Percentiles rank a stretch among this genome's conserved stretches.
Conservation (phyloP, 37 sponge, comb jelly and placozoan species). For the Diacarnus erythraeanus region DNA sequence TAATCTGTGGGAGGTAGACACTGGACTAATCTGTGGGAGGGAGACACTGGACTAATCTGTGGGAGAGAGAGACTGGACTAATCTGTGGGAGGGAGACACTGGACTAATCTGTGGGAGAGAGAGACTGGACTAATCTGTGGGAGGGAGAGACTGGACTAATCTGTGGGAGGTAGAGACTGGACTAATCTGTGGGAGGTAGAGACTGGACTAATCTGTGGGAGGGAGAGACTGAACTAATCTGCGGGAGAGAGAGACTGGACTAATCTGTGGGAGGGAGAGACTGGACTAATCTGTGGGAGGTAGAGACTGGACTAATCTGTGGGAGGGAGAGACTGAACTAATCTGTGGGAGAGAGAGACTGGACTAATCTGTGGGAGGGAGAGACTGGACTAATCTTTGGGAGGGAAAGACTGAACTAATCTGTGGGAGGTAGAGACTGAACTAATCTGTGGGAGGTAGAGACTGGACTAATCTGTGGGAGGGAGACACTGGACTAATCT, state of each 20-base stretch:
- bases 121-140: neutral
- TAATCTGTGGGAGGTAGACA: too few species aligned
- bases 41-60: too few species aligned
- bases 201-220: neutral
- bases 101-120: too few species aligned
- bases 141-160: neutral
- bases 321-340: neutral
- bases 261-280: neutral
- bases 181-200: neutral
- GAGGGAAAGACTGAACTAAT: neutral
- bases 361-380: neutral
- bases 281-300: too few species aligned
- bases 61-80: neutral
- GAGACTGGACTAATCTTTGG: too few species aligned
- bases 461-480: neutral
- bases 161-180: too few species aligned
- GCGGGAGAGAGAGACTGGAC: neutral
- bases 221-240: conserved; percentile 3
- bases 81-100: neutral
- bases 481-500: too few species aligned
- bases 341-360: too few species aligned
- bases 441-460: too few species aligned
- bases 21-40: neutral
- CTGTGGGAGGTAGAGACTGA: neutral
- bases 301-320: neutral